Evolutionary conservation across 1,140 invertebrate genomes (phyloP), one percentile per base, ranked within the genome.

Genomic region (Lerema accius): DNA sequence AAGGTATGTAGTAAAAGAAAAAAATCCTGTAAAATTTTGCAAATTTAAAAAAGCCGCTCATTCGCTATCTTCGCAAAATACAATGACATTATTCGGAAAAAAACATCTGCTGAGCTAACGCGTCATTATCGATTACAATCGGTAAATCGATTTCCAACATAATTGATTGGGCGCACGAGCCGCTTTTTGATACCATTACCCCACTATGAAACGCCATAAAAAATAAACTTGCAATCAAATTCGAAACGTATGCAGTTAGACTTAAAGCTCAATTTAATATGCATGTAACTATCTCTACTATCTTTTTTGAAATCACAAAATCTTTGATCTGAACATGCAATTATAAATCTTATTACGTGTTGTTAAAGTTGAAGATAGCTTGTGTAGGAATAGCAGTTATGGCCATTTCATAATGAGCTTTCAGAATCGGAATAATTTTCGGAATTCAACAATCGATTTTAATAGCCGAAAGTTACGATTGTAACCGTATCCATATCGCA

Each of bases 151-250:
- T 82, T 76, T 64, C 67, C 66, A 76, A 74, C 67, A 67, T 84
- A 84, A 84, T 86, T 82, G 83, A 86, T 81, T 73, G 77, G 63
- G 63, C 80, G 80, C 83, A 86, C 80, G 83, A 79, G 75, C 72
- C 66, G 48, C 67, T 68, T 66, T 70, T 73, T 56, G 60, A 46
- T 58, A 46, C 42, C 51, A 63, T 59, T 65, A 61, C 63, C n/a
- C 56, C 48, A 53, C 63, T 56, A 65, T 61, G 56, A 64, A 68
- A 56, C 19, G 42, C 5, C 23, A 32, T 66, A 66, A 16, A 43
- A 17, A 13, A 35, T 23, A 40, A 19, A 17, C 19, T 19, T 42
- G 1, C 26, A 15, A 58, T 17, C 16, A 0, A 45, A 17, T 6
- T 6, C 15, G 5, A 45, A 46, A 26, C 28, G 17, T 58, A 46